A percentile compares a stretch with the other conserved stretches of the same genome.
These are phyloP conservation scores for Galaxias olidus DNA, from an alignment of 2,797 vertebrate species.

Conservation along the genomic window DNA sequence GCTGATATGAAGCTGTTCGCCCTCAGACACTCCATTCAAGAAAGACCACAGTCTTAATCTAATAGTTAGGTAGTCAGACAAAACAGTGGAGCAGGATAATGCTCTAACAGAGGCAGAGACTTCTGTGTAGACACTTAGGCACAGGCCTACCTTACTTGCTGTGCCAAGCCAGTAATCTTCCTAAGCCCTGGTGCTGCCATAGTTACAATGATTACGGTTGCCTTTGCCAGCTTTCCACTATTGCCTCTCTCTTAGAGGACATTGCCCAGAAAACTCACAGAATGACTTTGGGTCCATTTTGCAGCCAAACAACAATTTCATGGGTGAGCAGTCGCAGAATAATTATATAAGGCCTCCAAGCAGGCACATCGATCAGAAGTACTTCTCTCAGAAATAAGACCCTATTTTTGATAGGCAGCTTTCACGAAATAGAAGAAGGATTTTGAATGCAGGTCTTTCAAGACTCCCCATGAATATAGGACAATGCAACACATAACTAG, in stretches of 20 bases:
- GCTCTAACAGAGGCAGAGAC: not conserved
- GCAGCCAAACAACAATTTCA: slow-evolving; percentile 71
- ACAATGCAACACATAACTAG: slow-evolving; percentile 6
- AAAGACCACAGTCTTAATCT: slow-evolving; percentile 6
- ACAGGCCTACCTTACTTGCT: slow-evolving; percentile 14
- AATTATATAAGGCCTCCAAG: slow-evolving; percentile 58
- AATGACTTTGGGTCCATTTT: slow-evolving; percentile 61
- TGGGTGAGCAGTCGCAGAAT: slow-evolving; percentile 58
- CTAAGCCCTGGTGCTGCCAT: slow-evolving; percentile 8
- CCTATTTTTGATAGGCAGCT: slow-evolving; percentile 50
- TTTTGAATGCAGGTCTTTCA: slow-evolving; percentile 2
- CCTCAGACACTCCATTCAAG: slow-evolving; percentile 18
- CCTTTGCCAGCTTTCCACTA: not conserved
- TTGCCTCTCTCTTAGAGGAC: slow-evolving; percentile 23
- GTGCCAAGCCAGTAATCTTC: slow-evolving; percentile 25
- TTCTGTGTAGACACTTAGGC: slow-evolving; percentile 9
- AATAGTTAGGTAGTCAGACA: slow-evolving; percentile 4
- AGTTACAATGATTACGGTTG: slow-evolving; percentile 25
- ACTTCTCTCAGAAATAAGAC: slow-evolving; percentile 48
- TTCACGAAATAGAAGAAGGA: slow-evolving; percentile 29
- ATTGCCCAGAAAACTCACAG: slow-evolving; percentile 29
- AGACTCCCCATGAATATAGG: slow-evolving; percentile 17
- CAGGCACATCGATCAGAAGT: slow-evolving; percentile 55
- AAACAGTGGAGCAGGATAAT: slow-evolving; percentile 3
- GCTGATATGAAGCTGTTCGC: slow-evolving; percentile 47